These are phyloP conservation scores for Heliangelus exortis DNA, from an alignment of 2,797 vertebrate species.

Conservation along the genomic window DNA sequence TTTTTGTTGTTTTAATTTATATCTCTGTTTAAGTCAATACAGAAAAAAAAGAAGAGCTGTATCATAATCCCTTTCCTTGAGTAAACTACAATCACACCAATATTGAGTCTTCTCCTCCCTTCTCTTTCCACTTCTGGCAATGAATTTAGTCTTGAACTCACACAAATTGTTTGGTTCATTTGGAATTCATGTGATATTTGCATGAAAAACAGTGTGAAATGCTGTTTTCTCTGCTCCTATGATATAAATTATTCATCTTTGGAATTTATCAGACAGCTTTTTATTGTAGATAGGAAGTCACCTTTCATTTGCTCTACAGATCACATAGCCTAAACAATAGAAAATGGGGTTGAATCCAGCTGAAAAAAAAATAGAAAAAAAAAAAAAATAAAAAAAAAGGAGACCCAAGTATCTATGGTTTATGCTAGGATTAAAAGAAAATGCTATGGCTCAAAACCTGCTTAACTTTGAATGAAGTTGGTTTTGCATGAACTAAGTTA, in stretches of 20 bases:
- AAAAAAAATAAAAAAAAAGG: background rate
- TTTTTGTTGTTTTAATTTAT: conserved; percentile 63
- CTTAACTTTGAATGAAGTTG: conserved; percentile 5
- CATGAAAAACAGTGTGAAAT: conserved; percentile 73
- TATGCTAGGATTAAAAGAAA: conserved; percentile 34
- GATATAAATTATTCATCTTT: conserved; percentile 80
- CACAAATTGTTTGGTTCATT: conserved; percentile 68
- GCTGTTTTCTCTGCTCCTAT: conserved; percentile 64
- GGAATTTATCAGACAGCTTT: conserved; percentile 75
- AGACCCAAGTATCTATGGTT: background rate
- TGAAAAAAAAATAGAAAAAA: background rate
- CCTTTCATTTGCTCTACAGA: conserved; percentile 61
- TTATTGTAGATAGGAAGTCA: conserved; percentile 76
- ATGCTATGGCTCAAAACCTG: background rate
- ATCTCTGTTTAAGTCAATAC: conserved; percentile 68
- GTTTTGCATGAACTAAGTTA: background rate
- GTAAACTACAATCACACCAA: conserved; percentile 19
- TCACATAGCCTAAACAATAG: conserved; percentile 66
- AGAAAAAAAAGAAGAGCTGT: conserved; percentile 1
- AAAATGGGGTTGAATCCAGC: conserved; percentile 39
- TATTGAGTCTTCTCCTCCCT: background rate
- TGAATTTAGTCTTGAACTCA: conserved; percentile 45
- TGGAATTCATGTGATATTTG: conserved; percentile 77
- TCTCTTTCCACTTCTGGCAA: conserved; percentile 9
- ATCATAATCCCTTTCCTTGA: conserved; percentile 41